Percentiles rank a stretch among this genome's conserved stretches.
Conservation (phyloP, 2,113 vertebrate genomes). For the Tyto alba region DNA sequence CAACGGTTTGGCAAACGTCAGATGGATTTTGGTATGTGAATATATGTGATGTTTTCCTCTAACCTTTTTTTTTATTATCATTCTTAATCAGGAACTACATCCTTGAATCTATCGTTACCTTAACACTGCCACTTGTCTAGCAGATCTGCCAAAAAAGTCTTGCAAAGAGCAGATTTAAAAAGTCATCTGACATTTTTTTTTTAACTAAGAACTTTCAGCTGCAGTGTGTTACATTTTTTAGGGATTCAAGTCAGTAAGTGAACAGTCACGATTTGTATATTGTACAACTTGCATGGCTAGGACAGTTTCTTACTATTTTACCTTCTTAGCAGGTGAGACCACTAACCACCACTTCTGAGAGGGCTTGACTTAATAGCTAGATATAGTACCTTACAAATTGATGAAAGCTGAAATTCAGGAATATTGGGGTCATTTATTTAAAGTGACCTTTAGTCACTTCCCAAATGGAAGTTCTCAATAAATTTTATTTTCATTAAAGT, state of each 20-base stretch:
- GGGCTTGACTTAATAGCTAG: not conserved
- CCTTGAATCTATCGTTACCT: not conserved
- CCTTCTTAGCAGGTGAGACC: not conserved
- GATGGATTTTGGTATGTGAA: not conserved
- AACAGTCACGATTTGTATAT: not conserved
- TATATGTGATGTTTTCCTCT: not conserved
- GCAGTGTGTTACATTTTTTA: not conserved
- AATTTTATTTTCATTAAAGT: not conserved
- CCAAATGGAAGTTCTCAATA: not conserved
- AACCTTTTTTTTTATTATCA: not conserved
- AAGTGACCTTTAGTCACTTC: not conserved
- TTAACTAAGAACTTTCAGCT: not conserved
- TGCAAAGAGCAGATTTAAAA: not conserved
- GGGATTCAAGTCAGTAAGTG: not conserved
- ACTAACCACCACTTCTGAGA: not conserved
- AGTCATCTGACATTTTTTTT: not conserved
- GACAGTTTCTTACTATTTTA: not conserved
- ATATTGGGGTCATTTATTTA: not conserved
- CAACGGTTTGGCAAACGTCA: not conserved
- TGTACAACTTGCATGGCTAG: rapidly evolving
- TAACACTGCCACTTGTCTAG: not conserved
- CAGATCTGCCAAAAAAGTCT: not conserved
- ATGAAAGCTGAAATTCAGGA: not conserved
- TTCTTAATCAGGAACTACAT: not conserved
- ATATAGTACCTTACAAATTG: not conserved